Conservation (phyloP, 2,113 vertebrate species). For the Struthio camelus region DNA sequence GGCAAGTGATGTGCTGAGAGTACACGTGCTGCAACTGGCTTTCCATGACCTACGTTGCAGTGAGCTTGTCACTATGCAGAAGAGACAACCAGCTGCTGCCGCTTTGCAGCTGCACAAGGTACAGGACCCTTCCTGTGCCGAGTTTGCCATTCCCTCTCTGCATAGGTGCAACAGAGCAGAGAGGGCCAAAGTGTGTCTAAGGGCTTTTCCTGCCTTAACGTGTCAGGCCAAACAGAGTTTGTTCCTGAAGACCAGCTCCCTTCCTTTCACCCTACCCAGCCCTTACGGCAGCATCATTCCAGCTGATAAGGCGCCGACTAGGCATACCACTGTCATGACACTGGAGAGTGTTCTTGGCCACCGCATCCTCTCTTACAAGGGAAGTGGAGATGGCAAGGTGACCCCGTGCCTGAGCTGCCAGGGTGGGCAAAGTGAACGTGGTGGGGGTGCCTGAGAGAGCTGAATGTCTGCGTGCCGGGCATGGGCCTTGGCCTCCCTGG, state of each 20-base stretch:
- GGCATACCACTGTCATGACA: too few species aligned
- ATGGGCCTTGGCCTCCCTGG: not conserved
- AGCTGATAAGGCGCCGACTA: not conserved
- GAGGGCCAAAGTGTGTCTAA: not conserved
- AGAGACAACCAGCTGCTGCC: not conserved
- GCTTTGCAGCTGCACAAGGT: not conserved
- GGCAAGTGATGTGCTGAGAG: not conserved
- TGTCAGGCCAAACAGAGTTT: too few species aligned
- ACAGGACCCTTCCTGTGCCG: not conserved
- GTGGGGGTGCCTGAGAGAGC: not conserved
- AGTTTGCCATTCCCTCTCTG: not conserved
- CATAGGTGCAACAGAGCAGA: not conserved
- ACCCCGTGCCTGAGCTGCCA: not conserved
- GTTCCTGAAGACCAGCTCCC: not conserved
- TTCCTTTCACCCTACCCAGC: rapidly evolving
- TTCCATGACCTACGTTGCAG: too few species aligned
- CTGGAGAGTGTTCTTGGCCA: too few species aligned
- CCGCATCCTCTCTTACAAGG: rapidly evolving
- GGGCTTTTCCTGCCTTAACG: not conserved
- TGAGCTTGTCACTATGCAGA: not conserved
- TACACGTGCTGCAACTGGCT: not conserved
- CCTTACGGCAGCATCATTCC: not conserved
- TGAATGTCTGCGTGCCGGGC: not conserved
- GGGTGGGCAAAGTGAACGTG: not conserved
- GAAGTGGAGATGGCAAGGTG: too few species aligned